A percentile compares a stretch with the other conserved stretches of the same genome.
Evolutionary conservation across 2,113 vertebrate genomes (phyloP).

Genomic region (Ariopsis seemanni): DNA sequence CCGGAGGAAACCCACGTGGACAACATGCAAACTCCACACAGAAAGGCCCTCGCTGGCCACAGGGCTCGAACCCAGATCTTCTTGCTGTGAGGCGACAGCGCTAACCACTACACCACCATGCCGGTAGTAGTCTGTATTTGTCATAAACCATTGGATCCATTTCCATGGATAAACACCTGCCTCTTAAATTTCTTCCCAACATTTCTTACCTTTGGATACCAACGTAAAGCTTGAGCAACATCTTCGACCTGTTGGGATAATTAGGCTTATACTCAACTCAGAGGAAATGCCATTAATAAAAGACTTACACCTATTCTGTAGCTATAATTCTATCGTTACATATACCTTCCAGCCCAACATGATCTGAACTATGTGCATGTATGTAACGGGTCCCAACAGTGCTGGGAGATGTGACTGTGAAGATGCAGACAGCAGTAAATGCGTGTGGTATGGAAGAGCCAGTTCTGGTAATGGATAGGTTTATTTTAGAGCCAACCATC

Average conservation of each 20-base stretch:
- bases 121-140: too few relatives aligned
- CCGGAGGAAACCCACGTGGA: too few relatives aligned
- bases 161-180: background rate
- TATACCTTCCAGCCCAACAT: background rate
- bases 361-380: conserved; percentile 58
- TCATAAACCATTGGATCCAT: background rate
- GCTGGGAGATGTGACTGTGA: conserved; percentile 42
- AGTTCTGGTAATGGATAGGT: conserved; percentile 93
- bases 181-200: background rate
- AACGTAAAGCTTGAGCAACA: background rate
- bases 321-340: conserved; percentile 13
- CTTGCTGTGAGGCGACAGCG: too few relatives aligned
- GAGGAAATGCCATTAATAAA: conserved; percentile 79
- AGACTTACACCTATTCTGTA: conserved; percentile 87
- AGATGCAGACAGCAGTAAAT: conserved; percentile 83
- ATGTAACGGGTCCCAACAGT: conserved; percentile 38
- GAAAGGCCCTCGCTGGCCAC: too few relatives aligned
- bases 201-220: too few relatives aligned
- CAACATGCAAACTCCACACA: too few relatives aligned
- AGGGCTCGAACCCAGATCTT: too few relatives aligned
- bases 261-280: background rate
- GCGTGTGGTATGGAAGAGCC: conserved; percentile 79
- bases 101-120: too few relatives aligned
- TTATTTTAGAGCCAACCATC: conserved; percentile 95
- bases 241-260: background rate